These are phyloP conservation scores for Phenganax subtilis DNA, from an alignment of 92 coral and sea anemone genomes.

Conservation along the genomic window DNA sequence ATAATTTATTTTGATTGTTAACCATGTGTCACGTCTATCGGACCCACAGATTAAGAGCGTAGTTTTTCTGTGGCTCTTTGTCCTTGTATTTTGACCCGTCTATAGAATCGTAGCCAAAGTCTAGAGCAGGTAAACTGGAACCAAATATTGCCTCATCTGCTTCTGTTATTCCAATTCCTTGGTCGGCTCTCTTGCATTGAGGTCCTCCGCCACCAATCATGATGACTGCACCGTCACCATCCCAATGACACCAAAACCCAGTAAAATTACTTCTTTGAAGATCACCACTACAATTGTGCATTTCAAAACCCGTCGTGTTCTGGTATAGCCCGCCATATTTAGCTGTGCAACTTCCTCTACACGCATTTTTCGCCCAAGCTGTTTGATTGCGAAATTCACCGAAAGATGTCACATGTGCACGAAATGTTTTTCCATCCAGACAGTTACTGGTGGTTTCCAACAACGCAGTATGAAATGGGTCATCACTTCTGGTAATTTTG, in stretches of 20 bases:
- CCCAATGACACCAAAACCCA: not conserved
- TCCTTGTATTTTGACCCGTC: too few species aligned
- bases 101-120: not conserved
- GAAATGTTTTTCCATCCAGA: not conserved
- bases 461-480: not conserved
- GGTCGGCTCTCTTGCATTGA: not conserved
- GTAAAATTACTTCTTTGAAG: not conserved
- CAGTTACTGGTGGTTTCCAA: not conserved
- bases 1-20: not conserved
- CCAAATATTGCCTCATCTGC: too few species aligned
- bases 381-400: not conserved
- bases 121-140: not conserved
- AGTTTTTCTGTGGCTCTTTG: not conserved
- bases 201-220: slow-evolving; percentile 16
- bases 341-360: not conserved
- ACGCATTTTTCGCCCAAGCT: not conserved
- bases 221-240: not conserved
- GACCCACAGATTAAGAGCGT: not conserved
- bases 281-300: not conserved
- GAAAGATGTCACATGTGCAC: not conserved
- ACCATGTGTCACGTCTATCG: not conserved
- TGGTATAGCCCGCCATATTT: slow-evolving; percentile 10
- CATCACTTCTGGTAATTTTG: not conserved
- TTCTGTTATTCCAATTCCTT: not conserved
- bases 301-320: slow-evolving; percentile 6